phyloP scores from a whole-genome alignment of 2,888 invertebrate species.

The Linyphia triangularis region DNA sequence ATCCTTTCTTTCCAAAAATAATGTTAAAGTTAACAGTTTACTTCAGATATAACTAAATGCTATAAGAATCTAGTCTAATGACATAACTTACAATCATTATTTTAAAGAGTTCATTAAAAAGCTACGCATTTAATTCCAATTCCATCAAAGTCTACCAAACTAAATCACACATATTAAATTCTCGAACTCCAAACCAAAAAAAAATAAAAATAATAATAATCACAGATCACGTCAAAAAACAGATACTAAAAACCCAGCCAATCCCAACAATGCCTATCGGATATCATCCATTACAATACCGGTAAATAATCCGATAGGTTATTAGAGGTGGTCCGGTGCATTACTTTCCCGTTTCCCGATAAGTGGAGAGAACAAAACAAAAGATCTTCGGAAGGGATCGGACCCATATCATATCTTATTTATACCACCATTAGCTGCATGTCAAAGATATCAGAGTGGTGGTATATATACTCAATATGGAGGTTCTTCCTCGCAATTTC shows the following conservation, averaged over 20 bases:
- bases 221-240: not conserved
- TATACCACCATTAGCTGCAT: slow-evolving; percentile 6
- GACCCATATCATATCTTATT: slow-evolving; percentile 48
- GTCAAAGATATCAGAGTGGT: not conserved
- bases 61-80: too few relatives aligned
- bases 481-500: not conserved
- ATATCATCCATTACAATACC: slow-evolving; percentile 22
- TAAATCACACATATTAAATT: too few relatives aligned
- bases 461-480: slow-evolving; percentile 5
- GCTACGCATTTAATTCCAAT: too few relatives aligned
- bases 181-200: not conserved
- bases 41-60: too few relatives aligned
- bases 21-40: too few relatives aligned
- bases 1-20: too few relatives aligned
- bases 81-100: too few relatives aligned
- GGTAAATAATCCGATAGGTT: slow-evolving; percentile 54
- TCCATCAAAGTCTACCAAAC: too few relatives aligned
- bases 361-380: slow-evolving; percentile 29
- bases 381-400: slow-evolving; percentile 17
- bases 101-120: too few relatives aligned
- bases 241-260: not conserved
- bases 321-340: slow-evolving; percentile 17
- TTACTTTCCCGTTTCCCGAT: slow-evolving; percentile 16
- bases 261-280: not conserved
- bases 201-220: too few relatives aligned